Base-by-base conservation (phyloP, 2,888 invertebrate species). In the Netelia fuscicornis region DNA sequence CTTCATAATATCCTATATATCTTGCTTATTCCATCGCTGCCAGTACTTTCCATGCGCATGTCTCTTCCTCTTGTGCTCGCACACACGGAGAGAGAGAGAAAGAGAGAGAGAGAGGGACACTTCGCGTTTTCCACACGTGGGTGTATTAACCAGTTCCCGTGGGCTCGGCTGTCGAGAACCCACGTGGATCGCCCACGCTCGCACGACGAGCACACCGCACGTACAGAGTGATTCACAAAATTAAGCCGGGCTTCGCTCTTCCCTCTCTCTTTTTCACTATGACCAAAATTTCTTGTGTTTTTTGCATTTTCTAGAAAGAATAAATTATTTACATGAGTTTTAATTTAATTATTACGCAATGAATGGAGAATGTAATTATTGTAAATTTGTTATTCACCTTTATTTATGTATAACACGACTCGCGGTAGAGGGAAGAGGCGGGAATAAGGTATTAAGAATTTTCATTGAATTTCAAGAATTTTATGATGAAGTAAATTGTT, bases 181-280 rank as follows among this genome's bases (percentile, higher is more conserved):
- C 93, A 93, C 93, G 93, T 93, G 93, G 92, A 88, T 90, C 93
- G 92, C 93, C 93, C 91, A 93, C 93, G 91, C 91, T 44, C 79
- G 44, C 68, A 25, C 67, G 17, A 54, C 68, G 78, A 25, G 72
- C 64, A 64, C 44, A 23, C 62, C 68, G 20, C 62, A 76, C 79
- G 68, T 86, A 87, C 85, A 83, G 84, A 60, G 83, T 70, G 80
- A 80, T 86, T 84, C 85, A 82, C 56, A 86, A 80, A 72, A 84
- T 71, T 67, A 20, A 54, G 62, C 48, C 10, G 30, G 5, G 70
- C 64, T 25, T 25, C 25, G 25, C 2, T 25, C 2, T 2, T 25
- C 25, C 25, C 25, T 25, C 25, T 2, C 25, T 72, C 52, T 48
- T 44, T 81, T 75, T 75, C 48, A 71, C 13, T 37, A 48, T 37